Base-by-base conservation (phyloP, 2,888 invertebrate genomes). In the Dasysyrphus albostriatus region DNA sequence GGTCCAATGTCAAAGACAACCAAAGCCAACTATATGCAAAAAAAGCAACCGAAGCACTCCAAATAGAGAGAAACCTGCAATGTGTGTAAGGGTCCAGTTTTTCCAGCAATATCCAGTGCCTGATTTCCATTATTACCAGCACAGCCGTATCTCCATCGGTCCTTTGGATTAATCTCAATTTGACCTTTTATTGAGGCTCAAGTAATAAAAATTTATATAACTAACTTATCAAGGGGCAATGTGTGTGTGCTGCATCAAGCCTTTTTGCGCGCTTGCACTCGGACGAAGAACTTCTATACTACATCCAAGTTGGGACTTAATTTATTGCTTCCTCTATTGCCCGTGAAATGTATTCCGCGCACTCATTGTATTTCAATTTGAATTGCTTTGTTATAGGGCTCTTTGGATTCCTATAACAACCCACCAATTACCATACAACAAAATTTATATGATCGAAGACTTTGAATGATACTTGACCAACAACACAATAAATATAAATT, bases 201-300 rank as follows among this genome's bases (percentile, higher is more conserved):
- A 70, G 74, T 79, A 87, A 87, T 87, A 87, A 87, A 87, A 87
- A 87, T 87, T 85, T 58, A 85, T 81, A 85, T 82, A 69, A 77
- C 81, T 67, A 73, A 81, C 85, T 85, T 85, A 77, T 54, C 73
- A 49, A 83, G 44, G 54, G 67, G 73, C 63, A 69, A 56, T 32
- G 5, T 8, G n/a, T 8, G n/a, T 32, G 29, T 63, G 58, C 70
- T 69, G 37, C 32, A 24, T 14, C 29, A 58, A 39, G 29, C n/a
- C 44, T 49, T 37, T 67, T 29, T 5, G 63, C 12, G 63, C 12
- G 24, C 24, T 24, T 24, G 24, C 24, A 24, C 24, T 54, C 34
- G 4, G 14, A 54, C 29, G 7, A 6, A 51, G 51, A 54, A 14
- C 29, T 14, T 24, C 24, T 24, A 24, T 24, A 24, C 24, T n/a